Conservation (phyloP, 2,797 vertebrate genomes). For the Phoebastria nigripes region DNA sequence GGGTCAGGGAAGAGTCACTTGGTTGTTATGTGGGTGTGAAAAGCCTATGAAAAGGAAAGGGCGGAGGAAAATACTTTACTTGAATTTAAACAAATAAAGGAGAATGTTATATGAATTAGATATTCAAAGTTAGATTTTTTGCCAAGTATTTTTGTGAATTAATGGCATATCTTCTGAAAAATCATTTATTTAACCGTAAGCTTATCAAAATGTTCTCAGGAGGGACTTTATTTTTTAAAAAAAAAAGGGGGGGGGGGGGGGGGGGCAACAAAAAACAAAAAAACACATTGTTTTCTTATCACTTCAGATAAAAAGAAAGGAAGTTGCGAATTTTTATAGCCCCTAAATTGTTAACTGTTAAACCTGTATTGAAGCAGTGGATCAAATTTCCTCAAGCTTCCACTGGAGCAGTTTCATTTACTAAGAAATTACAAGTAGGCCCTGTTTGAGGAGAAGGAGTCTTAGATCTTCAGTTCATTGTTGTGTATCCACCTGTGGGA, state of each 20-base stretch:
- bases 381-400: constrained; percentile 1
- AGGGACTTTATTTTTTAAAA: not conserved
- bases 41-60: constrained; percentile 65
- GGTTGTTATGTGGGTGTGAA: constrained; percentile 65
- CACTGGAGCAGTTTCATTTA: not conserved
- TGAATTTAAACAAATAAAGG: constrained; percentile 63
- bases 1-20: constrained; percentile 65
- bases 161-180: not conserved
- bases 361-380: not conserved
- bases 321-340: constrained; percentile 47
- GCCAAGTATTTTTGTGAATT: not conserved
- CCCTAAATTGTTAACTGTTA: constrained; percentile 34
- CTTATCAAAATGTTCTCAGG: not conserved
- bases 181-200: not conserved
- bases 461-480: not conserved
- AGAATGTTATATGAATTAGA: constrained; percentile 1
- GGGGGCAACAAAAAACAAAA: not conserved
- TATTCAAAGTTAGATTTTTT: not conserved
- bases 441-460: not conserved
- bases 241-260: no score
- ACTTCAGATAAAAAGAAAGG: constrained; percentile 24
- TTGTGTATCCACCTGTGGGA: not conserved
- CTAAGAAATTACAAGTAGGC: not conserved
- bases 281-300: constrained; percentile 17
- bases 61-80: constrained; percentile 47